Evolutionary conservation across 2,888 invertebrate genomes (phyloP), one percentile per base, ranked within the genome.

Genomic region (Apamea monoglypha): DNA sequence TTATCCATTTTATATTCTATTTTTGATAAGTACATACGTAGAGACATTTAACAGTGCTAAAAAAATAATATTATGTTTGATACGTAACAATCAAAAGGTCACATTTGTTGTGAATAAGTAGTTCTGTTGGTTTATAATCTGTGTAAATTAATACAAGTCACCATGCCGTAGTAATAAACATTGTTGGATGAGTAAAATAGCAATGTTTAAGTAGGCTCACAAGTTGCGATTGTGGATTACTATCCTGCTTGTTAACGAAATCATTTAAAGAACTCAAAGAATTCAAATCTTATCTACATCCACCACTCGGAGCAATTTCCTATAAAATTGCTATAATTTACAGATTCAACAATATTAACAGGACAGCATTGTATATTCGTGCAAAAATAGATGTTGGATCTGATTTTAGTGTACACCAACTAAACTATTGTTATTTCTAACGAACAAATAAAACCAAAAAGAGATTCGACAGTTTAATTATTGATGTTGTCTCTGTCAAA

Each of bases 11-110:
- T 80, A 6, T 8, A 32, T 78, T 29, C 18, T 68, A 7, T 25
- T 47, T 50, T 44, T 69, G 50, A 40, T 68, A 74, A 74, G 80
- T 80, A 80, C 59, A 50, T 74, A 67, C 2, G 8, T 53, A 66
- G n/a, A 25, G 25, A 74, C 3, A 59, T 72, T 68, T 29, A 18
- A 50, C 16, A 70, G 68, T 69, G 50, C 12, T 18, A 74, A 61
- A 68, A 82, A 70, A 44, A 56, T 16, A n/a, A 10, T 8, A 50
- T n/a, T 14, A 59, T 32, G n/a, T 47, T 64, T 59, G 44, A 76
- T 66, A 70, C 18, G 7, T 59, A 64, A 36, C 40, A 53, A 63
- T 56, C 14, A 76, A 71, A 63, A 71, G n/a, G 14, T 80, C 16
- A 36, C 18, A 40, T 64, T 78, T n/a, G n/a, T 59, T 68, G 25